Base-by-base conservation (phyloP, 2,888 invertebrate species). In the Lepidocyrtoides sp. region DNA sequence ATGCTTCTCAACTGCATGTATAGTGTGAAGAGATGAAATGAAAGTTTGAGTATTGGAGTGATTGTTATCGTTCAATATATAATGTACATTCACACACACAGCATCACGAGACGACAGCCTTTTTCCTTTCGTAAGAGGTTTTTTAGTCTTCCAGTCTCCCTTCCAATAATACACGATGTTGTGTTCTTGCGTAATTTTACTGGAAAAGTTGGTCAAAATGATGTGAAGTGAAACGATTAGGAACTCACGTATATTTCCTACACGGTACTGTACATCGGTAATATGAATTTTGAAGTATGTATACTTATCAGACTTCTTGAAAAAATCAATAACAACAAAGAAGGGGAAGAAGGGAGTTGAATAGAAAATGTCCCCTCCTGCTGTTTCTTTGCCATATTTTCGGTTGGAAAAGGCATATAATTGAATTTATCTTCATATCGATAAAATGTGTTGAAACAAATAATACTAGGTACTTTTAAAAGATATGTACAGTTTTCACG, bases 301-400 rank as follows among this genome's bases (percentile, higher is more conserved):
- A 54, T 54, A 54, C 32, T 54, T 54, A 79, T 54, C 32, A 54
- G 54, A 51, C 79, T 29, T 79, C 54, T 32, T 32, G 48, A 44
- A 82, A 82, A 81, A 82, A 82, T 82, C 82, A 82, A 82, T 82
- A 82, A 82, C 41, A 82, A 82, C 41, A 60, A 60, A 82, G 60
- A 44, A 60, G 63, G 54, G 57, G 63, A 81, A 63, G 63, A 32
- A 54, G 23, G 41, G 41, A 60, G n/a, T 82, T 23, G 60, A 14
- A 12, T 10, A 63, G 14, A 60, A 82, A 82, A 82, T 82, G 82
- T 82, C 60, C 63, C 48, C 48, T n/a, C n/a, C 14, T 48, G 48
- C 48, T 48, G 10, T 12, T 48, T 48, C 48, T 48, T 12, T 8
- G 10, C 12, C 14, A 48, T 48, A 48, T 48, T 48, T 48, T 48